A percentile compares a stretch with the other conserved stretches of the same genome.
Conservation (phyloP, 2,113 vertebrate genomes). For the Peromyscus californicus region DNA sequence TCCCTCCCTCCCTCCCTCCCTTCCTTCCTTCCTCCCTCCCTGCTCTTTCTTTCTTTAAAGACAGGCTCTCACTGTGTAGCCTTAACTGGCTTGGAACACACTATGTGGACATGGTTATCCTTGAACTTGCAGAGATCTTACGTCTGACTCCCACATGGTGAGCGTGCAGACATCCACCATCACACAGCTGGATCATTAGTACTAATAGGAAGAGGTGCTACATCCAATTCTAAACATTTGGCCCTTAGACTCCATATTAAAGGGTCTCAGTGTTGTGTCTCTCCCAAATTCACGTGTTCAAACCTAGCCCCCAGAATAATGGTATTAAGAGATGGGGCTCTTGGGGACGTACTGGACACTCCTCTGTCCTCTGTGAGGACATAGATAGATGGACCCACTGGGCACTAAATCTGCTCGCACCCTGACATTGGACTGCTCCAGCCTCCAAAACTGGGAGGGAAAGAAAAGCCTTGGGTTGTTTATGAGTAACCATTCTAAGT, state of each 20-base stretch:
- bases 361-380: neutral
- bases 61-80: no score
- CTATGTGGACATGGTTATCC: neutral
- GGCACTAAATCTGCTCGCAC: neutral
- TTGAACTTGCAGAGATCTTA: neutral
- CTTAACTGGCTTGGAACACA: neutral
- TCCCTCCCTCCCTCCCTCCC: neutral
- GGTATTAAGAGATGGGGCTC: neutral
- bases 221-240: neutral
- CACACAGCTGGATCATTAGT: neutral
- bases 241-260: neutral
- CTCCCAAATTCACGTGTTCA: neutral
- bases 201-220: neutral
- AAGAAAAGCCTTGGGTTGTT: neutral
- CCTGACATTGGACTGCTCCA: neutral
- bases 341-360: neutral
- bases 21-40: neutral
- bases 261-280: neutral
- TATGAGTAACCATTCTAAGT: neutral
- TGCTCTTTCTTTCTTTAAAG: neutral
- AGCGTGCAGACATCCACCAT: neutral
- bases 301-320: neutral
- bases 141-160: neutral
- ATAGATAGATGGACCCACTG: neutral
- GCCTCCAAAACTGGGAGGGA: neutral